phyloP scores from a whole-genome alignment of 2,113 vertebrate species.

The Sebastes fasciatus region DNA sequence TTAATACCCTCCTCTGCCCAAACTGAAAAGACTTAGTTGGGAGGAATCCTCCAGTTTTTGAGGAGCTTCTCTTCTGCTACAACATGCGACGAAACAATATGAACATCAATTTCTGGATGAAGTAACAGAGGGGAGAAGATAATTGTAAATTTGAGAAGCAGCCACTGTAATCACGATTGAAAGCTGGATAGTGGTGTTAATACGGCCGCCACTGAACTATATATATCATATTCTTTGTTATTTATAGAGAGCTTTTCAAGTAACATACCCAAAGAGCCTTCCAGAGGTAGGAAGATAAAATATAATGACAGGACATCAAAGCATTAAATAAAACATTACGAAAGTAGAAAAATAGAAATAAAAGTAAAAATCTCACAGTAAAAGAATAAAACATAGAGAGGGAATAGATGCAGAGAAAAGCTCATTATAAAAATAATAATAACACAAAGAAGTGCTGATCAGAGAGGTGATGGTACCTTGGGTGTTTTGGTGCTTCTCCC shows the following conservation, averaged over 20 bases:
- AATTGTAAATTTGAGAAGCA: conserved; percentile 10
- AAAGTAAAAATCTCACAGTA: neutral
- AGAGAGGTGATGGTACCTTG: conserved; percentile 73
- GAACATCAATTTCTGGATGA: conserved; percentile 8
- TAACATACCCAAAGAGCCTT: neutral
- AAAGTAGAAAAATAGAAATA: neutral
- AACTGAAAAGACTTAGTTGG: neutral
- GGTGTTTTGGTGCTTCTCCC: conserved; percentile 85
- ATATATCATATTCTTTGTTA: neutral
- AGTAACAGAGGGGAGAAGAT: neutral
- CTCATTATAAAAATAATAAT: too few relatives aligned
- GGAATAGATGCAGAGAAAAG: too few relatives aligned
- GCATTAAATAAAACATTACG: neutral
- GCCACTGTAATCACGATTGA: conserved; percentile 2
- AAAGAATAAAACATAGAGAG: neutral
- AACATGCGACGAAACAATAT: neutral
- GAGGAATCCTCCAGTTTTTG: neutral
- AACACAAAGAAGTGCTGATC: neutral
- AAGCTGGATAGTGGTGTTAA: conserved; percentile 1
- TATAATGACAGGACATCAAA: neutral
- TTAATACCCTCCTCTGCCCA: neutral
- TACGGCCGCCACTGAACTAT: neutral
- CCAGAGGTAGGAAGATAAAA: neutral
- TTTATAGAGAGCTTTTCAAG: neutral
- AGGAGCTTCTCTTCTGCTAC: neutral